These are phyloP conservation scores for Scyliorhinus canicula DNA, from an alignment of 2,797 vertebrate genomes.

Conservation along the genomic window DNA sequence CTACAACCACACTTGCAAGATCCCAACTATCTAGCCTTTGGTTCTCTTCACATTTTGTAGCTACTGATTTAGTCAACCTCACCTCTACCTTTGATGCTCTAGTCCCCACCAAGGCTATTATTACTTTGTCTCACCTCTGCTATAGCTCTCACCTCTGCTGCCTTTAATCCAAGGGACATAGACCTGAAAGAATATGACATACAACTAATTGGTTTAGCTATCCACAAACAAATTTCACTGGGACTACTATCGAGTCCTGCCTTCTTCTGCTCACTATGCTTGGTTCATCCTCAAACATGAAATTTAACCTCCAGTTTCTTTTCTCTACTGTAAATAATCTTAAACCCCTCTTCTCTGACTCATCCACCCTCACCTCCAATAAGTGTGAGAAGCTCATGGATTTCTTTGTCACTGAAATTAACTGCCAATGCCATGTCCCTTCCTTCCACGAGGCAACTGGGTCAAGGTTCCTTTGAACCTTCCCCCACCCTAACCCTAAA, in stretches of 20 bases:
- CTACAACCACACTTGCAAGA: background rate
- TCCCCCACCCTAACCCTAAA: too few relatives aligned
- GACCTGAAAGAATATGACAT: background rate
- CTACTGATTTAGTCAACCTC: background rate
- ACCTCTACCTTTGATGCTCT: background rate
- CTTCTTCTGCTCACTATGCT: background rate
- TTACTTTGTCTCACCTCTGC: background rate
- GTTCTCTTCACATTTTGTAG: background rate
- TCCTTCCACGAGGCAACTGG: too few relatives aligned
- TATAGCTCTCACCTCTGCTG: background rate
- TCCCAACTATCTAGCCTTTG: background rate
- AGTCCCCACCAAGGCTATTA: background rate
- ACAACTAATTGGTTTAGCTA: background rate
- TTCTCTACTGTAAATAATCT: background rate
- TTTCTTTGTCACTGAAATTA: too few relatives aligned
- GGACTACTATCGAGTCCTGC: background rate
- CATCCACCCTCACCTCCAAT: background rate
- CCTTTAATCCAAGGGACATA: background rate
- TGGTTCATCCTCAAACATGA: background rate
- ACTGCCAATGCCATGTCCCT: too few relatives aligned
- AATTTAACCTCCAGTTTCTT: background rate
- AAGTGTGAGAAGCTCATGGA: background rate
- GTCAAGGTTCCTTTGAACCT: too few relatives aligned
- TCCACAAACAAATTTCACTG: background rate
- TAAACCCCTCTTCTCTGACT: background rate